Evolutionary conservation across 2,797 vertebrate genomes (phyloP), one percentile per base, ranked within the genome.

Genomic region (Chiroxiphia lanceolata): DNA sequence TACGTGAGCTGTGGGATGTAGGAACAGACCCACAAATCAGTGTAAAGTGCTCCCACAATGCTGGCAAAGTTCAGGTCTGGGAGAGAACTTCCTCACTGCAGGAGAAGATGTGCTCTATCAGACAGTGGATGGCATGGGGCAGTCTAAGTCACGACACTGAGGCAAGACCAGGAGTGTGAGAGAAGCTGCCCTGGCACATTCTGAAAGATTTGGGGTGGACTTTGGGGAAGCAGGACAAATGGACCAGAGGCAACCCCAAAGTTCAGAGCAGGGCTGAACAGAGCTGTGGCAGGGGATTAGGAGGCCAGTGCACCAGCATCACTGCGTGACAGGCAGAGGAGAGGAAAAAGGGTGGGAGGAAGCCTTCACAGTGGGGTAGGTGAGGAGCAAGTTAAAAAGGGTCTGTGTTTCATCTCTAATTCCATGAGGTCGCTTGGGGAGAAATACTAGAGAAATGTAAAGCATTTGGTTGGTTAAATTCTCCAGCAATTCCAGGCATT

Each of bases 401-500:
- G 44, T 65, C 85, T 81, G 47, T 25, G 23, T 68, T 94, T 93
- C 31, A 67, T 83, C 83, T 4, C 5, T 53, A 17, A 13, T 90
- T 81, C 38, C 0, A 0, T 67, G 59, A 93, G 92, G 86, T 96
- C 26, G 3, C 61, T 2, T 64, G 51, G n/a, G 76, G 87, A 90
- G 68, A 92, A 90, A 71, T 83, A 81, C 10, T 31, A 44, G 68
- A 90, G 93, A 94, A 94, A 94, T 90, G 80, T 81, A 63, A 94
- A 94, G 70, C 89, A 96, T 95, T 91, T 91, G 2, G 2, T 76
- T 85, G 44, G 70, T 76, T 77, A 75, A 90, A 92, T 95, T 95
- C 85, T 54, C 38, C 78, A 53, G 68, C 59, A 86, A 93, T 95
- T 92, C 93, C 89, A 94, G 76, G 25, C 86, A 90, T 95, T 95